Conservation (phyloP, 2,888 invertebrate species). For the Microplitis deprimator region DNA sequence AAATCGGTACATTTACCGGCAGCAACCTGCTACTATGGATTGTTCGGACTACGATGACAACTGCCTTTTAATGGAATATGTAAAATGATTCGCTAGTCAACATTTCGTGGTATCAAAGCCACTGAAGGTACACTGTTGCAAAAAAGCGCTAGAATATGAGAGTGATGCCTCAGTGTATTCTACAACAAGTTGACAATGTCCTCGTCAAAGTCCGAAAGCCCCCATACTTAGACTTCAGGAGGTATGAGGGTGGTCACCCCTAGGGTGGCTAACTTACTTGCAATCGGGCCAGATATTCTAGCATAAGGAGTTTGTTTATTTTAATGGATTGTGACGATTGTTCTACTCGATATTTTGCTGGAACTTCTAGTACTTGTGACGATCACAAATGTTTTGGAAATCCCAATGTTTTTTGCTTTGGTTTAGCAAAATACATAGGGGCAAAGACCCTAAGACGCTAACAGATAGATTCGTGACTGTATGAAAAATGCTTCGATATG, state of each 20-base stretch:
- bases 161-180: not conserved
- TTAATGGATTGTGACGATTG: no score
- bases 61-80: not conserved
- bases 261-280: no score
- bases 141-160: not conserved
- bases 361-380: not conserved
- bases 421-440: not conserved
- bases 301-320: no score
- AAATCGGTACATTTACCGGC: not conserved
- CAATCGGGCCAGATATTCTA: no score
- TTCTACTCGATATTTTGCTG: no score
- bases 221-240: not conserved
- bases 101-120: not conserved
- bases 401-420: not conserved
- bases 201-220: not conserved
- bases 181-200: not conserved
- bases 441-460: not conserved
- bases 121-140: not conserved
- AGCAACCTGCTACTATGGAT: not conserved
- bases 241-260: no score
- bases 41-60: not conserved
- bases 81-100: not conserved
- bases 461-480: not conserved
- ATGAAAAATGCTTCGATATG: not conserved
- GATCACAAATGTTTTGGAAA: not conserved